A percentile compares a stretch with the other conserved stretches of the same genome.
phyloP scores from a whole-genome alignment of 2,888 invertebrate genomes.

The Metalampra italica region DNA sequence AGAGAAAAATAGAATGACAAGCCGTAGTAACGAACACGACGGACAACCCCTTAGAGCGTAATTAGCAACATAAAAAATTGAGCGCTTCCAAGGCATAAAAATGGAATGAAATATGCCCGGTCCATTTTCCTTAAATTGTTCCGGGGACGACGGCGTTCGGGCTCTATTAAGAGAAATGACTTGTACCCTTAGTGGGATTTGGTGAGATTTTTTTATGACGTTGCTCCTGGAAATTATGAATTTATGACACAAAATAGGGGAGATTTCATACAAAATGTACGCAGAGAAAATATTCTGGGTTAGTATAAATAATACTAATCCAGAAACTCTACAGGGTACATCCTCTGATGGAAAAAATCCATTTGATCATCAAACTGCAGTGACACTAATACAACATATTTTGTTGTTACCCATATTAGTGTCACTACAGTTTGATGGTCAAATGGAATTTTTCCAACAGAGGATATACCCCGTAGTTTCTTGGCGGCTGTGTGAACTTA shows the following conservation, averaged over 20 bases:
- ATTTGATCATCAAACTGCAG: no score
- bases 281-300: no score
- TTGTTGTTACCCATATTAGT: no score
- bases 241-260: neutral
- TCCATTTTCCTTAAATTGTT: constrained; percentile 54
- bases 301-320: no score
- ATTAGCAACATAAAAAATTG: constrained; percentile 64
- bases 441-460: no score
- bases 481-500: no score
- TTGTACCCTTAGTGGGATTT: constrained; percentile 24
- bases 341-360: no score
- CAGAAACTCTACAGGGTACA: no score
- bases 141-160: constrained; percentile 40
- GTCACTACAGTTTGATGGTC: no score
- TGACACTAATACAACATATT: no score
- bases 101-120: constrained; percentile 54
- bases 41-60: constrained; percentile 42
- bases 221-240: constrained; percentile 1
- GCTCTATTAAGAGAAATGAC: constrained; percentile 59
- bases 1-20: constrained; percentile 8
- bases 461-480: no score
- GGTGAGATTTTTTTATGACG: constrained; percentile 22
- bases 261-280: neutral
- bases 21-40: constrained; percentile 18
- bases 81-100: constrained; percentile 45